Conservation (phyloP, 2,113 vertebrate genomes). For the Aspiorhynchus laticeps region DNA sequence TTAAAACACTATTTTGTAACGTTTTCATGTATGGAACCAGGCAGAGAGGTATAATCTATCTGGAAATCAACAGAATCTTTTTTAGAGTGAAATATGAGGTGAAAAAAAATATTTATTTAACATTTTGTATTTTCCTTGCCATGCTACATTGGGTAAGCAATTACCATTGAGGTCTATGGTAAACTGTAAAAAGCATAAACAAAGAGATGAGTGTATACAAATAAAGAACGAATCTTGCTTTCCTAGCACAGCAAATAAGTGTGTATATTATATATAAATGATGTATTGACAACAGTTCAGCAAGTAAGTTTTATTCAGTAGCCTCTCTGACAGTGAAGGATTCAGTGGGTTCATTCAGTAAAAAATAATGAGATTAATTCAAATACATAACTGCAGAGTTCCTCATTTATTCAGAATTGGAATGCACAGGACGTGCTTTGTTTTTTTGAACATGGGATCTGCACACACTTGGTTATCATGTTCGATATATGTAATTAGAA, state of each 20-base stretch:
- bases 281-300: neutral
- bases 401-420: too few relatives aligned
- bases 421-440: too few relatives aligned
- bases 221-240: neutral
- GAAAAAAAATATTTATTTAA: neutral
- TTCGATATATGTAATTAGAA: too few relatives aligned
- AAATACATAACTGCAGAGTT: too few relatives aligned
- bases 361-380: neutral
- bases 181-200: neutral
- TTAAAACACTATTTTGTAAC: too few relatives aligned
- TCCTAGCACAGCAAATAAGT: neutral
- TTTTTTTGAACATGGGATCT: too few relatives aligned
- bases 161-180: neutral
- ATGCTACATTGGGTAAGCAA: neutral
- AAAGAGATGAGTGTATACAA: neutral
- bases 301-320: neutral
- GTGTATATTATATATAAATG: neutral
- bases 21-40: too few relatives aligned
- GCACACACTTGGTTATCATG: too few relatives aligned
- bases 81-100: too few relatives aligned
- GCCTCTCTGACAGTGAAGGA: neutral
- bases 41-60: too few relatives aligned
- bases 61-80: too few relatives aligned
- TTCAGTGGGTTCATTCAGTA: neutral
- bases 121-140: neutral